Percentiles rank a stretch among this genome's conserved stretches.
Evolutionary conservation across 2,888 invertebrate species (phyloP).

Genomic region (Napeogenes inachia): DNA sequence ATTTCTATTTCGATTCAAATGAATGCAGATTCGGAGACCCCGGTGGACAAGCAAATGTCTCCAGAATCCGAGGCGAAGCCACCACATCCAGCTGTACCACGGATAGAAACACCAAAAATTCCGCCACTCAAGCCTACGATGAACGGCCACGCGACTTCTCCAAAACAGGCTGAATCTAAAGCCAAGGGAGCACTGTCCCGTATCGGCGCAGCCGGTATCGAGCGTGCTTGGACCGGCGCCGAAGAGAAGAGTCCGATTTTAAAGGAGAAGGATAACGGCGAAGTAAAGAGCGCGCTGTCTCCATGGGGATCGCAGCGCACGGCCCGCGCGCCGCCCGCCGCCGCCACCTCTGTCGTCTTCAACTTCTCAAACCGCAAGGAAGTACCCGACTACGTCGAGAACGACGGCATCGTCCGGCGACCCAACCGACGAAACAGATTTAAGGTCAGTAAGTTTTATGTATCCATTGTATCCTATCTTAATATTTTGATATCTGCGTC

Average conservation of each 20-base stretch:
- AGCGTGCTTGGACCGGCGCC: slow-evolving; percentile 59
- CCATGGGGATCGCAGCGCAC: slow-evolving; percentile 21
- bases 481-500: too few species aligned
- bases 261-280: slow-evolving; percentile 30
- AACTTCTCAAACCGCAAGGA: slow-evolving; percentile 91
- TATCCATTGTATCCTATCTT: neutral
- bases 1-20: slow-evolving; percentile 31
- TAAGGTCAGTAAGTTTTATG: slow-evolving; percentile 78
- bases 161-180: slow-evolving; percentile 27
- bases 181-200: slow-evolving; percentile 35
- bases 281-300: slow-evolving; percentile 31
- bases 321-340: slow-evolving; percentile 49
- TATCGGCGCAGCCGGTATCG: slow-evolving; percentile 53
- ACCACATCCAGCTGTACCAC: slow-evolving; percentile 20
- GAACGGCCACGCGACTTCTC: slow-evolving; percentile 43
- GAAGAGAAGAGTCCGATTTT: slow-evolving; percentile 34
- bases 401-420: slow-evolving; percentile 87
- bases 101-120: slow-evolving; percentile 22
- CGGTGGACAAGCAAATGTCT: slow-evolving; percentile 25
- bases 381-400: slow-evolving; percentile 94
- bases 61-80: slow-evolving; percentile 30
- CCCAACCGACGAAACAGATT: slow-evolving; percentile 81
- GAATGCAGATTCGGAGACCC: slow-evolving; percentile 18
- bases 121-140: slow-evolving; percentile 36
- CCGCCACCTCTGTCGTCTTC: slow-evolving; percentile 87